Conservation (phyloP, 2,113 vertebrate genomes). For the Nycticebus coucang region DNA sequence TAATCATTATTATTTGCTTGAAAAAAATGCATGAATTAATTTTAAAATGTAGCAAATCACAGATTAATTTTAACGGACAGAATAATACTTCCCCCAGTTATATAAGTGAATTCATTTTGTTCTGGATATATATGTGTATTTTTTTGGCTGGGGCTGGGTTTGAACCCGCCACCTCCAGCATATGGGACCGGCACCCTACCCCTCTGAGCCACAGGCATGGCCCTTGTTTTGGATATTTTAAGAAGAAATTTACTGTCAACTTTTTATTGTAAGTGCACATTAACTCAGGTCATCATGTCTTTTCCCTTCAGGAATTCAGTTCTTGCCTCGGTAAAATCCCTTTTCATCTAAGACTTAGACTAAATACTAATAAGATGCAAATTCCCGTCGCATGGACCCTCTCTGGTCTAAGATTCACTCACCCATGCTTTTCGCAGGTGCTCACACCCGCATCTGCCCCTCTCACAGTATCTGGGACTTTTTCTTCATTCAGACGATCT, state of each 20-base stretch:
- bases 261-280: neutral
- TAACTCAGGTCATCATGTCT: neutral
- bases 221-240: neutral
- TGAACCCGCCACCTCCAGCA: no score
- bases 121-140: no score
- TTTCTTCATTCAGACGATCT: slow-evolving; percentile 74
- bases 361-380: neutral
- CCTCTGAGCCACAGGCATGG: no score
- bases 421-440: slow-evolving; percentile 84
- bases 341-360: neutral
- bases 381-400: neutral
- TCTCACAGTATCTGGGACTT: slow-evolving; percentile 67
- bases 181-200: no score
- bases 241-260: neutral
- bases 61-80: neutral
- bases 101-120: neutral
- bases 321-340: neutral
- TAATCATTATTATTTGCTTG: neutral
- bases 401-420: slow-evolving; percentile 43
- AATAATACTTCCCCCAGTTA: neutral
- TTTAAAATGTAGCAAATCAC: neutral
- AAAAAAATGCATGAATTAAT: slow-evolving; percentile 14
- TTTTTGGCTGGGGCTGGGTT: no score
- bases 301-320: neutral
- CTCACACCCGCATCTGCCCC: slow-evolving; percentile 72